Base-by-base conservation (phyloP, 2,888 invertebrate species). In the Drosophila koepferae region DNA sequence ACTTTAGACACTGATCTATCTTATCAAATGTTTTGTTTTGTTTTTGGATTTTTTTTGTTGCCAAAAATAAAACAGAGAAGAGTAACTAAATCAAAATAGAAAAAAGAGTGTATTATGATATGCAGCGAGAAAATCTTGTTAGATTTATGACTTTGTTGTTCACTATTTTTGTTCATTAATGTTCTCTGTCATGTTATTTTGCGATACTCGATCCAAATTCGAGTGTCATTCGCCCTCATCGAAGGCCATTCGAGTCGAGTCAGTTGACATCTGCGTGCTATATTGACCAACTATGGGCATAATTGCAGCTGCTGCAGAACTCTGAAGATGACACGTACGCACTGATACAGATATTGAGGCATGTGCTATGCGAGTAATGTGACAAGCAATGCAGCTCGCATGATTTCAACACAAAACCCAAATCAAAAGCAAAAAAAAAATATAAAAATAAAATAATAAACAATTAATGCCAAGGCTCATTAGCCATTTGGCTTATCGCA, bases 211-310 rank as follows among this genome's bases (percentile, higher is more conserved):
- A 55, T 34, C 31, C 62, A 9, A 41, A 63, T 64, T 9, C 12
- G 44, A 48, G 58, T 43, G 10, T 34, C 41, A 59, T 12, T 41
- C 44, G 53, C 63, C 61, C 56, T 28, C 69, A 70, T 43, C 68
- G 72, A 80, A 81, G 81, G 81, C 74, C 80, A 62, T 28, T 18
- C 59, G 64, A 12, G 54, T 55, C 74, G 49, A 66, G 66, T 77
- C 77, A 74, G 56, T 72, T 64, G 66, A 16, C 64, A 75, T 76
- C 73, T 73, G 71, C 80, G 79, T 81, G 82, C 77, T 71, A 63
- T 71, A 63, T 73, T 74, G 74, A 63, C 74, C 71, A 78, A 74
- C 55, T 78, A 64, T 77, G 61, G 64, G 18, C 43, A 73, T 18
- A 58, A 38, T 38, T 38, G 41, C 54, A 60, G 62, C 75, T 55